Evolutionary conservation across 1,140 invertebrate species (phyloP).

Genomic region (Eurytemora carolleeae): DNA sequence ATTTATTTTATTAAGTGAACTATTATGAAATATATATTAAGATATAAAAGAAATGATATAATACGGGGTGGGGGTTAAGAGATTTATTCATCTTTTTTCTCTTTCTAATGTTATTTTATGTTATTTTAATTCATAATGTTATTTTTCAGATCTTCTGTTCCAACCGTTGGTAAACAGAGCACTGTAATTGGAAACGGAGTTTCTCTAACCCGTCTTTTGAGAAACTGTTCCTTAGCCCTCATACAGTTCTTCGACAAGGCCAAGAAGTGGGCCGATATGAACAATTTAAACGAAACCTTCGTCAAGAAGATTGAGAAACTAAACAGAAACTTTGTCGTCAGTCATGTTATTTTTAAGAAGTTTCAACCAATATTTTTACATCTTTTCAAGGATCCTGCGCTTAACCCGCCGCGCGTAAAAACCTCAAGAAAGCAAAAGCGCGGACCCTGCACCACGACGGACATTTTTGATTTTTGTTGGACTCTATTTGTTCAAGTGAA

Average conservation of each 20-base stretch:
- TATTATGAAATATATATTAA: too few species aligned
- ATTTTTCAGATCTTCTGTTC: slow-evolving; percentile 37
- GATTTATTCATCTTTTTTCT: too few species aligned
- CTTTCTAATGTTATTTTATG: too few species aligned
- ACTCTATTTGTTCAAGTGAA: slow-evolving; percentile 80
- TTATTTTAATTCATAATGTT: too few species aligned
- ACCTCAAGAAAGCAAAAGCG: slow-evolving; percentile 29
- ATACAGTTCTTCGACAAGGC: slow-evolving; percentile 91
- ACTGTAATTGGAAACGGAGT: slow-evolving; percentile 74
- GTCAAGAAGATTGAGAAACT: slow-evolving; percentile 60
- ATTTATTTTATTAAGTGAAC: too few species aligned
- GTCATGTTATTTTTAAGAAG: slow-evolving; percentile 80
- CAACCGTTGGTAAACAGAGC: slow-evolving; percentile 47
- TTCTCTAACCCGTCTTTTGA: slow-evolving; percentile 63
- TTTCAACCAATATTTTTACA: slow-evolving; percentile 69
- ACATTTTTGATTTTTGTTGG: slow-evolving; percentile 83
- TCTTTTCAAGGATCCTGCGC: slow-evolving; percentile 46
- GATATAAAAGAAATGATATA: too few species aligned
- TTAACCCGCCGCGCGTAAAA: slow-evolving; percentile 24
- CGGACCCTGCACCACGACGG: slow-evolving; percentile 47
- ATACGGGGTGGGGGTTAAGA: too few species aligned
- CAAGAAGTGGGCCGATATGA: slow-evolving; percentile 88
- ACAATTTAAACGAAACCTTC: slow-evolving; percentile 61
- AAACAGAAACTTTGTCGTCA: slow-evolving; percentile 81
- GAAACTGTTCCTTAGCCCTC: slow-evolving; percentile 69